Evolutionary conservation across 1,140 invertebrate genomes (phyloP).

Genomic region (Physella acuta): DNA sequence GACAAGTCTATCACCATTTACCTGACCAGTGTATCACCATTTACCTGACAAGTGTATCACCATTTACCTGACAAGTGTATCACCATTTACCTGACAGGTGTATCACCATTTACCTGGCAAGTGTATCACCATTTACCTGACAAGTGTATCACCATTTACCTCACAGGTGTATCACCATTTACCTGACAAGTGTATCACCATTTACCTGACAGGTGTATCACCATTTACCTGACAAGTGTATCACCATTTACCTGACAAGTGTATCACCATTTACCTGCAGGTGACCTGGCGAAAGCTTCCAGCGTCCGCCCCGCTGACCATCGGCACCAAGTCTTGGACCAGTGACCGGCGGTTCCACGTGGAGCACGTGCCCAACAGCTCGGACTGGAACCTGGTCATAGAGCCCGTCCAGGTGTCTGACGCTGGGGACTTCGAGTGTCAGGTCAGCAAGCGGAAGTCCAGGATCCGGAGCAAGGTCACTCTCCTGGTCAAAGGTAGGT

Average conservation of each 20-base stretch:
- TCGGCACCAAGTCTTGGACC: constrained; percentile 31
- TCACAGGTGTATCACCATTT: too few species aligned
- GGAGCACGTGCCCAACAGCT: constrained; percentile 39
- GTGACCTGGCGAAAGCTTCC: constrained; percentile 35
- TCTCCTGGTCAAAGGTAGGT: constrained; percentile 30
- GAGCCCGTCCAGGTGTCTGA: constrained; percentile 25
- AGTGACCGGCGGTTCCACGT: constrained; percentile 31
- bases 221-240: too few species aligned
- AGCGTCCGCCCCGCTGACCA: constrained; percentile 28
- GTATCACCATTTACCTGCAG: constrained; percentile 14
- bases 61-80: too few species aligned
- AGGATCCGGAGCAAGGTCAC: constrained; percentile 25
- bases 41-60: too few species aligned
- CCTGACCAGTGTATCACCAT: too few species aligned
- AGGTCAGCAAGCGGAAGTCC: constrained; percentile 28
- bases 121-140: too few species aligned
- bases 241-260: not conserved
- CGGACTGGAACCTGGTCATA: constrained; percentile 37
- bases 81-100: too few species aligned
- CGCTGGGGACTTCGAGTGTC: constrained; percentile 32
- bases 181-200: too few species aligned
- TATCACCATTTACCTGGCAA: too few species aligned
- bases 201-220: too few species aligned
- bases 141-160: too few species aligned
- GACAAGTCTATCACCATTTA: too few species aligned